phyloP scores from a whole-genome alignment of 1,140 invertebrate genomes.

The Mizuhopecten yessoensis region DNA sequence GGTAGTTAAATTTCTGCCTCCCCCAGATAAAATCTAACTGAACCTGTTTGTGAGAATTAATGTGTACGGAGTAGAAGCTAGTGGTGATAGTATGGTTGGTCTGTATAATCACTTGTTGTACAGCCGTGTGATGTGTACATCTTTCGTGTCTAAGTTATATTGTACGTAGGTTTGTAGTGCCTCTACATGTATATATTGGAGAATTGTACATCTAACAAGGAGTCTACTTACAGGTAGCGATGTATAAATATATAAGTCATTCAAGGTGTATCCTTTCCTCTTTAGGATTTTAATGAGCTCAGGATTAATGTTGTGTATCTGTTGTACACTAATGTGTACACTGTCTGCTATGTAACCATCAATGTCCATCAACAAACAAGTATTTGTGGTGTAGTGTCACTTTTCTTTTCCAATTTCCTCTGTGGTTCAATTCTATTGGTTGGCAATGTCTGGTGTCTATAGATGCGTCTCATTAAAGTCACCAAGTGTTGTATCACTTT shows the following conservation, averaged over 20 bases:
- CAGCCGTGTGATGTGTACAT: background rate
- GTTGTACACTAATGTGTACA: too few species aligned
- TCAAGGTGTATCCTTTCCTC: constrained; percentile 1
- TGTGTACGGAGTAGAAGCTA: background rate
- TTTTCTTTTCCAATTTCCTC: background rate
- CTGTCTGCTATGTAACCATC: background rate
- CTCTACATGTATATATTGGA: background rate
- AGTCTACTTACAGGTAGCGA: too few species aligned
- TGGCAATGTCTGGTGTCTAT: too few species aligned
- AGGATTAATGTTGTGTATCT: constrained; percentile 13
- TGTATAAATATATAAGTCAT: background rate
- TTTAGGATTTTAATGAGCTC: background rate
- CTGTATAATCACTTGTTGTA: background rate
- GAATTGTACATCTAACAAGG: background rate
- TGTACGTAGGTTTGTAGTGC: background rate
- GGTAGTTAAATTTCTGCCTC: background rate
- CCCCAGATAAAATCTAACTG: background rate
- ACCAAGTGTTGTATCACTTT: too few species aligned
- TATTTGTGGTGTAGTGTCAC: background rate
- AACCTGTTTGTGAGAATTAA: too few species aligned
- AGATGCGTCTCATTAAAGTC: too few species aligned
- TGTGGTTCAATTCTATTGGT: too few species aligned
- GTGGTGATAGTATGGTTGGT: background rate
- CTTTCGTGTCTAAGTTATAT: constrained; percentile 17
- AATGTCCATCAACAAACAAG: background rate